Percentiles rank a stretch among this genome's conserved stretches.
Evolutionary conservation across 2,888 invertebrate species (phyloP).

Genomic region (Reticulitermes lucifugus): DNA sequence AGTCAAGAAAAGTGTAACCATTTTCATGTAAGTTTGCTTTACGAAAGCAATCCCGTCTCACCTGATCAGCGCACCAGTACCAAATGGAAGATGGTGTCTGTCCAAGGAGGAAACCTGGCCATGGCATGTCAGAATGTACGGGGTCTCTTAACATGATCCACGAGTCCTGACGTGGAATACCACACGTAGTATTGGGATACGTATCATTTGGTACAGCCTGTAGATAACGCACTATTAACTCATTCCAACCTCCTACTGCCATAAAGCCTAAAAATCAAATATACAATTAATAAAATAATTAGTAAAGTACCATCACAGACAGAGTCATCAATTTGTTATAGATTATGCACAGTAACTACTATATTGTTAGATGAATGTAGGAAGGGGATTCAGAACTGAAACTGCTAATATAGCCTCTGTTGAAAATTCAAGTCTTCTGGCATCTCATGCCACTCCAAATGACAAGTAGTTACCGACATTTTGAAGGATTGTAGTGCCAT

Average conservation of each 20-base stretch:
- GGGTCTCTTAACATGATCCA: slow-evolving; percentile 36
- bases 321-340: too few relatives aligned
- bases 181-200: slow-evolving; percentile 20
- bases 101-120: slow-evolving; percentile 35
- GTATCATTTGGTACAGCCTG: slow-evolving; percentile 35
- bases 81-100: slow-evolving; percentile 34
- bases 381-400: too few relatives aligned
- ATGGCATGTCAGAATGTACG: slow-evolving; percentile 32
- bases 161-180: slow-evolving; percentile 33
- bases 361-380: too few relatives aligned
- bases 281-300: not conserved
- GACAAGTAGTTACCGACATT: too few relatives aligned
- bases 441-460: too few relatives aligned
- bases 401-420: too few relatives aligned
- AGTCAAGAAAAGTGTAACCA: too few relatives aligned
- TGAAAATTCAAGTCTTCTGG: too few relatives aligned
- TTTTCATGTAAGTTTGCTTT: too few relatives aligned
- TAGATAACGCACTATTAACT: slow-evolving; percentile 8
- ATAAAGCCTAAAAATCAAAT: slow-evolving; percentile 18
- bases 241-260: slow-evolving; percentile 29
- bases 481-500: too few relatives aligned
- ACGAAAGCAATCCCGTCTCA: not conserved
- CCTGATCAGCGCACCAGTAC: slow-evolving; percentile 42
- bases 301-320: too few relatives aligned
- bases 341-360: too few relatives aligned